Evolutionary conservation across 53 echinoderm and acorn worm species (phyloP).

Genomic region (Apostichopus leukothele): DNA sequence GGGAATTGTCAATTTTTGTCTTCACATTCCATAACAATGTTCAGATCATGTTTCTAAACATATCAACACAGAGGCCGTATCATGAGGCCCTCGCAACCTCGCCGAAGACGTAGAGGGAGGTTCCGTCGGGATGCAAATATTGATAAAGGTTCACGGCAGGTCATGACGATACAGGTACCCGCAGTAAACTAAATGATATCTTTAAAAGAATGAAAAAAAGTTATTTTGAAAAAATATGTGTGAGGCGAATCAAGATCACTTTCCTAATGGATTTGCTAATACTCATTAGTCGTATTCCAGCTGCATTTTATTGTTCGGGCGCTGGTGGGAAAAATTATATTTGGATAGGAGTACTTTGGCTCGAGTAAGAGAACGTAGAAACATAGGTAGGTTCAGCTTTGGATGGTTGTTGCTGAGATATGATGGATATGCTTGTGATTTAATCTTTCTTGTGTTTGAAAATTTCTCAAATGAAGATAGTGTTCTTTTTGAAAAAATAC

Average conservation of each 20-base stretch:
- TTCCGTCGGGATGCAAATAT: constrained; percentile 2
- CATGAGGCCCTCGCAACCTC: background rate
- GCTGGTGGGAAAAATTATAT: too few relatives aligned
- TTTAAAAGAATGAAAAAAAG: background rate
- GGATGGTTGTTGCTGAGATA: too few relatives aligned
- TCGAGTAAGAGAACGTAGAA: too few relatives aligned
- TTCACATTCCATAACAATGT: constrained; percentile 32
- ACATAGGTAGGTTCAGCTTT: too few relatives aligned
- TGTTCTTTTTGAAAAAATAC: too few relatives aligned
- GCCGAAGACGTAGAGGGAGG: background rate
- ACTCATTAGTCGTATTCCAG: background rate
- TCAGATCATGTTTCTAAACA: constrained; percentile 40
- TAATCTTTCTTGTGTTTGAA: too few relatives aligned
- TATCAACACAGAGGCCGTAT: constrained; percentile 35
- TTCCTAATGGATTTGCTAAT: constrained; percentile 7
- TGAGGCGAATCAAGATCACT: background rate
- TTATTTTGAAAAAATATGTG: background rate
- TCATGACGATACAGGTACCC: background rate
- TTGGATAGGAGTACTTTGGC: too few relatives aligned
- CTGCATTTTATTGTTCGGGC: background rate
- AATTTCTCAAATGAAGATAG: too few relatives aligned
- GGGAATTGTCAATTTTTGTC: constrained; percentile 17
- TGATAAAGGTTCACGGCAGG: constrained; percentile 21
- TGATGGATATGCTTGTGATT: too few relatives aligned
- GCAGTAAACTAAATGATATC: background rate